Percentiles rank a stretch among this genome's conserved stretches.
Evolutionary conservation across 2,113 vertebrate genomes (phyloP).

Genomic region (Ancistrus triradiatus): DNA sequence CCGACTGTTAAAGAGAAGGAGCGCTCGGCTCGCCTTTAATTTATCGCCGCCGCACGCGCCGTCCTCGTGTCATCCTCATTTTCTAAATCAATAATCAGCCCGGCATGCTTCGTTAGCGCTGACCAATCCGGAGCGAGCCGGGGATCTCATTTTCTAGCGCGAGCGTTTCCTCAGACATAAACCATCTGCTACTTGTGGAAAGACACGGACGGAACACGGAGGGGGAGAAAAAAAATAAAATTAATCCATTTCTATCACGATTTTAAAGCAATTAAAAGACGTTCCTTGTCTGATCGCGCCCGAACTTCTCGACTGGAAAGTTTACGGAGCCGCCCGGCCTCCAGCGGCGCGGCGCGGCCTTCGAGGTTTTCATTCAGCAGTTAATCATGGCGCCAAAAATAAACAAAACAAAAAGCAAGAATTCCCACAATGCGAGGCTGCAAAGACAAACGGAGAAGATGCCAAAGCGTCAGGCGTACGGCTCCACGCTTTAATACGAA

Average conservation of each 20-base stretch:
- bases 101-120: constrained; percentile 99
- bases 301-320: constrained; percentile 99
- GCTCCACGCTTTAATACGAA: constrained; percentile 73
- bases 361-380: constrained; percentile 80
- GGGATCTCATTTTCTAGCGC: constrained; percentile 99
- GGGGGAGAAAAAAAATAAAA: constrained; percentile 93
- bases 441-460: constrained; percentile 65
- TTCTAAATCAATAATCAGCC: constrained; percentile 99
- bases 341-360: constrained; percentile 97
- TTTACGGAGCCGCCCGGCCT: constrained; percentile 98
- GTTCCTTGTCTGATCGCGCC: constrained; percentile 99
- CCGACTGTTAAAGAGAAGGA: constrained; percentile 75
- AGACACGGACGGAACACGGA: constrained; percentile 58
- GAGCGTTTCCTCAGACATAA: constrained; percentile 99
- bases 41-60: constrained; percentile 97
- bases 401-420: constrained; percentile 58
- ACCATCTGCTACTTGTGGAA: constrained; percentile 99
- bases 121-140: constrained; percentile 99
- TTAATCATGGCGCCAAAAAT: constrained; percentile 67
- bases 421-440: constrained; percentile 72
- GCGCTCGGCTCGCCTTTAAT: constrained; percentile 85
- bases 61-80: constrained; percentile 99
- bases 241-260: constrained; percentile 99
- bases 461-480: constrained; percentile 71
- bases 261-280: constrained; percentile 99